Percentiles rank a stretch among this genome's conserved stretches.
Evolutionary conservation across 2,113 vertebrate genomes (phyloP).

Genomic region (Podarcis muralis): DNA sequence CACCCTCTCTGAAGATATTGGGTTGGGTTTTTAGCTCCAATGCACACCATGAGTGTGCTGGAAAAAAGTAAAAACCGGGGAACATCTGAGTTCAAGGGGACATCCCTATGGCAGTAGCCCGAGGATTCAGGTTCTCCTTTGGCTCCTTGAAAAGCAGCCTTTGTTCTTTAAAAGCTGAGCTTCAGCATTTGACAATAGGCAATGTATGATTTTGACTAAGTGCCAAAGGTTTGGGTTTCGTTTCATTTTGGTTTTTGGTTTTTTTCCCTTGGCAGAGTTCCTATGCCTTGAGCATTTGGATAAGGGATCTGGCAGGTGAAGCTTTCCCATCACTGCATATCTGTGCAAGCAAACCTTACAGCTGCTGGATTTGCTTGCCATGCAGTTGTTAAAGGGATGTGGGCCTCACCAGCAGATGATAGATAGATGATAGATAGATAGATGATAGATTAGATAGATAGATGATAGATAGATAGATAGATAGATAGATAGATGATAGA

Average conservation of each 20-base stretch:
- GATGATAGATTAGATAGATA: not conserved
- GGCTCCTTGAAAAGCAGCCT: not conserved
- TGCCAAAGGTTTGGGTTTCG: not conserved
- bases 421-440: not conserved
- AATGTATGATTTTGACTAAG: not conserved
- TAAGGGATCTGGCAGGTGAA: constrained; percentile 5
- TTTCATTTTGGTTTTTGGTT: not conserved
- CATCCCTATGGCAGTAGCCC: not conserved
- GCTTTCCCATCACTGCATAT: not conserved
- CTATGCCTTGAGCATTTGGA: not conserved
- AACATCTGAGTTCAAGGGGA: not conserved
- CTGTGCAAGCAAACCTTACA: not conserved
- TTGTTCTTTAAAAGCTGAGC: not conserved
- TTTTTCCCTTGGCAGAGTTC: not conserved
- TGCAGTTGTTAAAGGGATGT: not conserved
- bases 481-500: too few species aligned
- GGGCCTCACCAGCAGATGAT: not conserved
- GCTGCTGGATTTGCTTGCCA: not conserved
- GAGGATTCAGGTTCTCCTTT: not conserved
- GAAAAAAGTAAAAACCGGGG: not conserved
- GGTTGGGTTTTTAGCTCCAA: not conserved
- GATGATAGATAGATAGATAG: not conserved
- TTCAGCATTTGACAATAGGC: not conserved
- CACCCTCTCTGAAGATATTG: not conserved
- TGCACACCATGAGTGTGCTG: not conserved